These are phyloP conservation scores for Halictus quadricinctus DNA, from an alignment of 2,888 invertebrate genomes.

Conservation along the genomic window DNA sequence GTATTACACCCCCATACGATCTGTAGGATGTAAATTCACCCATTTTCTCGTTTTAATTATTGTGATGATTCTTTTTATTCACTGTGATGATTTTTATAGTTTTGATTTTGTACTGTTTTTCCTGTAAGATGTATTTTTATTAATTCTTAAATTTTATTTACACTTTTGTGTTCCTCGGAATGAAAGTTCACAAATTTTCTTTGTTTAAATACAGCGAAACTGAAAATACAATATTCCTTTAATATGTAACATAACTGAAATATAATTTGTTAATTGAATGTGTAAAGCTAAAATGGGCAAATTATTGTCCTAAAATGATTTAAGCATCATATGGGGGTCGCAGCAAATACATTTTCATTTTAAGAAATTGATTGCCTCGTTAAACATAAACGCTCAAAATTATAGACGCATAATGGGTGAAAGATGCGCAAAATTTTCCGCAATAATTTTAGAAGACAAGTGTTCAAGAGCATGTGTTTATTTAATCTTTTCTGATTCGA, in stretches of 20 bases:
- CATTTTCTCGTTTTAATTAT: neutral
- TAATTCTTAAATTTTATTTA: no score
- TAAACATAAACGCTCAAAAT: neutral
- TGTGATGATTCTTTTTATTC: neutral
- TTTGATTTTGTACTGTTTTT: no score
- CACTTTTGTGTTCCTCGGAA: neutral
- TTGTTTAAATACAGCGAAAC: neutral
- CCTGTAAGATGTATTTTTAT: no score
- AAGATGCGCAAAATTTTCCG: neutral
- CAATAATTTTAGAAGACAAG: slow-evolving; percentile 1
- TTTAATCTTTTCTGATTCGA: neutral
- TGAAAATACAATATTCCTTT: neutral
- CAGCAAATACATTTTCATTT: neutral
- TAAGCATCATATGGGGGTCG: neutral
- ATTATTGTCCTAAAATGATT: neutral
- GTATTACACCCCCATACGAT: neutral
- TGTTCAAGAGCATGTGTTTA: neutral
- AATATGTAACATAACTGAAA: neutral
- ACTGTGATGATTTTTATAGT: no score
- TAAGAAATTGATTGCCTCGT: neutral
- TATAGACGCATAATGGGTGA: neutral
- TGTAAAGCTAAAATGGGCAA: neutral
- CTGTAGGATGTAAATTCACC: neutral
- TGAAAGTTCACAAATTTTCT: neutral
- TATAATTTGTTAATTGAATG: neutral